Evolutionary conservation across 2,888 invertebrate genomes (phyloP).

Genomic region (Keiferia lycopersicella): DNA sequence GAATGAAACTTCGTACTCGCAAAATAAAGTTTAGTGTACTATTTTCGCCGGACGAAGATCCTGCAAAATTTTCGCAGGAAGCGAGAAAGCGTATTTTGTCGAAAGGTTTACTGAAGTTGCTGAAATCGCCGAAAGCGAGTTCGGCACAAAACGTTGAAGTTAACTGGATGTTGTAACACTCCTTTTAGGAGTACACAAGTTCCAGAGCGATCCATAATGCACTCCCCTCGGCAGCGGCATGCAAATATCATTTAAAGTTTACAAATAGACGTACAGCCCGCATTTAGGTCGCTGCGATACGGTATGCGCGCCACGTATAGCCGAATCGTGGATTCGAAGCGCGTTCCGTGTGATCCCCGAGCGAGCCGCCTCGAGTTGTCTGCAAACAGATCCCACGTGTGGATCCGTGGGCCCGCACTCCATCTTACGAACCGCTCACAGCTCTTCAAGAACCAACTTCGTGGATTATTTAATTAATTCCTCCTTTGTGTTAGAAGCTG

Average conservation of each 20-base stretch:
- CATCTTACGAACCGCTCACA: conserved; percentile 16
- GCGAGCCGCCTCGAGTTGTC: conserved; percentile 36
- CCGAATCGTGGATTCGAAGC: conserved; percentile 40
- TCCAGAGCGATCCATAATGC: conserved; percentile 39
- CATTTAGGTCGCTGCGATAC: conserved; percentile 34
- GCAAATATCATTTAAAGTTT: conserved; percentile 51
- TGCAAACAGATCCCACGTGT: conserved; percentile 49
- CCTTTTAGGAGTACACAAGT: conserved; percentile 39
- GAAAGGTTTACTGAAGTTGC: conserved; percentile 22
- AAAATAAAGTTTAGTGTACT: conserved; percentile 19
- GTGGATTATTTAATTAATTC: conserved; percentile 9
- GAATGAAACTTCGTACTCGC: conserved; percentile 14
- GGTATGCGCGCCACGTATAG: conserved; percentile 38
- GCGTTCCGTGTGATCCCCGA: conserved; percentile 37
- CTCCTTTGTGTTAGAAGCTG: neutral
- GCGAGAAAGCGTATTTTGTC: conserved; percentile 22
- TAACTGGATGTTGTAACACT: conserved; percentile 21
- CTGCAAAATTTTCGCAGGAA: conserved; percentile 18
- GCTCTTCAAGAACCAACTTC: neutral
- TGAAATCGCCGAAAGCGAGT: conserved; percentile 23
- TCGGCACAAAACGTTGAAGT: conserved; percentile 22
- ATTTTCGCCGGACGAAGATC: conserved; percentile 19
- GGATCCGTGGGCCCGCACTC: conserved; percentile 31
- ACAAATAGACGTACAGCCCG: conserved; percentile 42
- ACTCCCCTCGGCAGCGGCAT: conserved; percentile 33